phyloP scores from a whole-genome alignment of 2,797 vertebrate genomes.

The Buphagus erythrorhynchus region DNA sequence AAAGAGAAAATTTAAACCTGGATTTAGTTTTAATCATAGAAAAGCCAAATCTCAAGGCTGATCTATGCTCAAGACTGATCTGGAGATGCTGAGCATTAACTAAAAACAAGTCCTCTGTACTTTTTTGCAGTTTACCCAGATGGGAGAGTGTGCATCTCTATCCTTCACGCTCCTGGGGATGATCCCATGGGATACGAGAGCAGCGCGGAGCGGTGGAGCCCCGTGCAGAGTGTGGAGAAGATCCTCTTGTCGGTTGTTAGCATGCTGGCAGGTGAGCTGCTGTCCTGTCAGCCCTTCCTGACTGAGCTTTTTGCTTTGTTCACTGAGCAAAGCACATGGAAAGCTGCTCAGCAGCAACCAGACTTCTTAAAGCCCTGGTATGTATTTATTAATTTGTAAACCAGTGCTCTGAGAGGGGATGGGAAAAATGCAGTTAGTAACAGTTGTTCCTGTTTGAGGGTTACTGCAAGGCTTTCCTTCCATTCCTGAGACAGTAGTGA shows the following conservation, averaged over 20 bases:
- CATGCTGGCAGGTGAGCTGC: constrained; percentile 90
- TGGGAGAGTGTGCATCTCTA: constrained; percentile 96
- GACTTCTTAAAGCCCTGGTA: background rate
- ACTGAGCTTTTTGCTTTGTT: background rate
- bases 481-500: background rate
- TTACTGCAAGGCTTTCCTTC: background rate
- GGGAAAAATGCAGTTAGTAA: background rate
- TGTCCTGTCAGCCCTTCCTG: background rate
- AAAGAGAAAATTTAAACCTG: background rate
- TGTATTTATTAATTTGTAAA: background rate
- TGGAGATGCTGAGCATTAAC: background rate
- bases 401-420: background rate
- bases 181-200: constrained; percentile 99
- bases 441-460: background rate
- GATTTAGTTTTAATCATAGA: background rate
- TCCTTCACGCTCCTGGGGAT: constrained; percentile 94
- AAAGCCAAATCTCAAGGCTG: background rate
- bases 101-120: background rate
- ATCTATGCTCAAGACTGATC: background rate
- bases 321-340: background rate
- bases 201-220: constrained; percentile 97
- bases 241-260: constrained; percentile 94
- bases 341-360: background rate
- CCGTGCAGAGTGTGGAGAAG: constrained; percentile 97
- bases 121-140: constrained; percentile 90